Evolutionary conservation across 2,888 invertebrate species (phyloP), one percentile per base, ranked within the genome.

Genomic region (Micoletzkya japonica): DNA sequence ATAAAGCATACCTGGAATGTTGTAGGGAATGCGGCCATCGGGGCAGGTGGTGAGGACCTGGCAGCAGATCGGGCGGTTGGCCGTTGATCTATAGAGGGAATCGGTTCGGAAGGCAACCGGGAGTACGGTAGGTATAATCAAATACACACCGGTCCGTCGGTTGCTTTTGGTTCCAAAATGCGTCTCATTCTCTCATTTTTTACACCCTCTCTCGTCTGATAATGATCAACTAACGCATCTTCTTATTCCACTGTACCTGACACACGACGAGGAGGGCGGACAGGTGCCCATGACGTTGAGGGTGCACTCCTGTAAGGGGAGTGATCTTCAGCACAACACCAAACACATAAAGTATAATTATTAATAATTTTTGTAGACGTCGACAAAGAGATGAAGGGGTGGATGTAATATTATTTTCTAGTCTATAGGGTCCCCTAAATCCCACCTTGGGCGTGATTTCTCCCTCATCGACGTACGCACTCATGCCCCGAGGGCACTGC

Each of bases 401-500:
- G n/a, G n/a, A n/a, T n/a, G n/a, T n/a, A n/a, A n/a, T n/a, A n/a
- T n/a, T n/a, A n/a, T n/a, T n/a, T n/a, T n/a, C n/a, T n/a, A n/a
- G n/a, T n/a, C n/a, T n/a, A n/a, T n/a, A n/a, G n/a, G n/a, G n/a
- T n/a, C n/a, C n/a, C n/a, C n/a, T n/a, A 14, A 14, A 10, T n/a
- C 50, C 14, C n/a, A 73, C 73, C 70, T 78, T 78, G 4, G 79
- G 78, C 2, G 73, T 69, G 52, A 73, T 72, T 14, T 77, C 76
- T 58, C 78, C 78, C 30, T 73, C 72, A 24, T 78, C 78, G 4
- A 76, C 71, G 60, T 77, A 76, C 20, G 82, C 76, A 10, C 72
- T 75, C 84, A 85, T 84, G 72, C 84, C 84, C 57, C 81, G 71
- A 52, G 84, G 84, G 71, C 84, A 84, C 14, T 79, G 72, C 14